Evolutionary conservation across 1,140 invertebrate genomes (phyloP), one percentile per base, ranked within the genome.

Genomic region (Diploscapter pachys): DNA sequence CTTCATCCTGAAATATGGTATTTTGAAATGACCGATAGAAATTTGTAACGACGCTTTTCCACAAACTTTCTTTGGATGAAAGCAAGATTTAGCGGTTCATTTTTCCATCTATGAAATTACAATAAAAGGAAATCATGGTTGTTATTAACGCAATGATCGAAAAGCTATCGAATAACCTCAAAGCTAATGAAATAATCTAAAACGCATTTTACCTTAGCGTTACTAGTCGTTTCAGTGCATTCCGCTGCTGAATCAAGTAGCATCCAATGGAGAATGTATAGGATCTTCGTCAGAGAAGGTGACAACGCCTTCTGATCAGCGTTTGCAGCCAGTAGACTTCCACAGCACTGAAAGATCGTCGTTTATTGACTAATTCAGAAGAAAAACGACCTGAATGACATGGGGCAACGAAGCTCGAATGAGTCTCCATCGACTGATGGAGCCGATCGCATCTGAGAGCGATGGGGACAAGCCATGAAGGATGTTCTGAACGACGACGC

Each of bases 191-290:
- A 31, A 31, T 31, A 31, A 31, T 31, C 31, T 31, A 31, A 31
- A 31, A 31, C 31, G 31, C 31, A 31, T 31, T 61, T 54, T 63
- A 70, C 77, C 72, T 80, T 72, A 2, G 49, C 62, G 73, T 31
- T 31, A 31, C 63, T 77, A 48, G 67, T 92, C 67, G 90, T 90
- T 83, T 98, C 95, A 8, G 92, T 91, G 87, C 96, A 99, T 89
- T 99, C 96, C 84, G 97, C 94, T 2, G 93, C 93, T 4, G 95
- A 93, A 88, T 99, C 96, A 71, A 99, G 88, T 57, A 99, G 88
- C 81, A 98, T 94, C 96, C 96, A 99, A 86, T 99, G 96, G 62
- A 99, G 88, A 64, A 96, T 98, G 85, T 99, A 99, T 0, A 99
- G 89, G 3, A 99, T 88, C 86, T 98, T 99, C 4, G 93, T 95